These are phyloP conservation scores for Euura lappo DNA, from an alignment of 1,140 invertebrate genomes.

Conservation along the genomic window DNA sequence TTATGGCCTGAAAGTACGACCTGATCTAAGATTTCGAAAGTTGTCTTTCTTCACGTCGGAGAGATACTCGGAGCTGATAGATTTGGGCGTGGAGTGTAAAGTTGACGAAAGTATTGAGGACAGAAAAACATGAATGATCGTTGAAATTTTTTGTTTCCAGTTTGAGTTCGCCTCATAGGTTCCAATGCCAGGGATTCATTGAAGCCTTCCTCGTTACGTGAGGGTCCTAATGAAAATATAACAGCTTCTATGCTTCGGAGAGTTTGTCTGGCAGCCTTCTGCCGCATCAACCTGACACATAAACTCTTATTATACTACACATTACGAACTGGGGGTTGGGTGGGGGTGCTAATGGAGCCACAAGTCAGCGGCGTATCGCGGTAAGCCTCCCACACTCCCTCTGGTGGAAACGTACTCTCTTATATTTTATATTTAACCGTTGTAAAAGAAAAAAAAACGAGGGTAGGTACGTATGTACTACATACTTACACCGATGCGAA, in stretches of 20 bases:
- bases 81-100: too few relatives aligned
- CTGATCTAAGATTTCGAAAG: too few relatives aligned
- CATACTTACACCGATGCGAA: conserved; percentile 53
- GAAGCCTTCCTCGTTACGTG: conserved; percentile 43
- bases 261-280: conserved; percentile 59
- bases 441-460: conserved; percentile 50
- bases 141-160: too few relatives aligned
- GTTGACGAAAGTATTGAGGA: too few relatives aligned
- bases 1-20: not conserved
- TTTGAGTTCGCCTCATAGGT: not conserved
- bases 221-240: conserved; percentile 59
- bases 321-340: conserved; percentile 40
- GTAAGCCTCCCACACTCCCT: conserved; percentile 11
- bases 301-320: conserved; percentile 63
- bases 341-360: conserved; percentile 60
- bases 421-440: conserved; percentile 62
- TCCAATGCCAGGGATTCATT: conserved; percentile 35
- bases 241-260: conserved; percentile 54
- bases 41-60: too few relatives aligned
- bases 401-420: conserved; percentile 42
- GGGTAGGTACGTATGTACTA: conserved; percentile 7
- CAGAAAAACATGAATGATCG: too few relatives aligned
- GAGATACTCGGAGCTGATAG: too few relatives aligned
- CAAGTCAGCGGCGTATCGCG: conserved; percentile 53
- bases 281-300: conserved; percentile 61